Conservation (phyloP, 2,113 vertebrate species). For the Tachysurus fulvidraco region DNA sequence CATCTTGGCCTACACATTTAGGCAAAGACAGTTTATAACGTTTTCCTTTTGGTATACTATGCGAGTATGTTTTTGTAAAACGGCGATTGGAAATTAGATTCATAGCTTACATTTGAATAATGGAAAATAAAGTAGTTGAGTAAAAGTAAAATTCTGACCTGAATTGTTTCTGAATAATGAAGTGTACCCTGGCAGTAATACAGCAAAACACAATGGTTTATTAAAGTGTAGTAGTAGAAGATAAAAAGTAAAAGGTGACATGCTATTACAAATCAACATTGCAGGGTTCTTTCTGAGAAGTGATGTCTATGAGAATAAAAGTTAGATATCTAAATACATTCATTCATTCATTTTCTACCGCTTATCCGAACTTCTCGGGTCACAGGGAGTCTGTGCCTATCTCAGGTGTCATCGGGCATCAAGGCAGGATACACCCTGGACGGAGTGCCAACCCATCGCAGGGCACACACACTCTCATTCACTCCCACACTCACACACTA, state of each 20-base stretch:
- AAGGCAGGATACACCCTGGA: no score
- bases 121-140: not conserved
- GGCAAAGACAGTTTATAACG: not conserved
- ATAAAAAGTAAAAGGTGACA: slow-evolving; percentile 14
- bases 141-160: not conserved
- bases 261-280: slow-evolving; percentile 12
- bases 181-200: slow-evolving; percentile 8
- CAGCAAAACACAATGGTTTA: not conserved
- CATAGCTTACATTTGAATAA: not conserved
- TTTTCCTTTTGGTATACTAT: not conserved
- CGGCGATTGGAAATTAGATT: not conserved
- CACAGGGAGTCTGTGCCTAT: no score
- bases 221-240: not conserved
- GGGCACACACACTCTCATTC: no score
- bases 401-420: no score
- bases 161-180: not conserved
- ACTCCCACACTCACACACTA: no score
- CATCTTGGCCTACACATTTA: slow-evolving; percentile 19
- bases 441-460: no score
- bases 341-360: no score
- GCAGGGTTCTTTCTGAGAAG: not conserved
- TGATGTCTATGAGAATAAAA: not conserved
- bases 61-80: not conserved
- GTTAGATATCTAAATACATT: not conserved
- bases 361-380: no score